phyloP scores from a whole-genome alignment of 2,113 vertebrate species.

The Prunella himalayana region DNA sequence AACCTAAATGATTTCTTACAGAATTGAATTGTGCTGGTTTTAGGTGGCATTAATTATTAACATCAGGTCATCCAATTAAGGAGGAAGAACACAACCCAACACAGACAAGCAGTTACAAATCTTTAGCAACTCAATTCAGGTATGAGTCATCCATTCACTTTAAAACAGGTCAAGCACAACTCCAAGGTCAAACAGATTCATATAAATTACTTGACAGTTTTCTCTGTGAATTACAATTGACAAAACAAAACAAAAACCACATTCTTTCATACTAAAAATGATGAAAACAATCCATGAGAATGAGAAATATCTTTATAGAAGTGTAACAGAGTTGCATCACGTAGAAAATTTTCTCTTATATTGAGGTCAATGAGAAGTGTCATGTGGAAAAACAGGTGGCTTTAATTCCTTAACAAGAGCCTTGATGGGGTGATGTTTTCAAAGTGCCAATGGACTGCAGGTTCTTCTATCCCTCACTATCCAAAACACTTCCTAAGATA shows the following conservation, averaged over 20 bases:
- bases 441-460: background rate
- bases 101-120: background rate
- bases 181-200: background rate
- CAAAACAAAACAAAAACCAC: background rate
- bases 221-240: background rate
- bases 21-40: background rate
- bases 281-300: background rate
- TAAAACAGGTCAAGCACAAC: background rate
- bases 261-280: background rate
- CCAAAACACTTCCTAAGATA: background rate
- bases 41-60: conserved; percentile 25
- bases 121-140: background rate
- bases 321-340: background rate
- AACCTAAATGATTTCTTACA: background rate
- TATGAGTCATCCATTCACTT: background rate
- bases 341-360: background rate
- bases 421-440: background rate
- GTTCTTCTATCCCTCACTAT: background rate
- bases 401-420: background rate
- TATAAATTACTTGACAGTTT: background rate
- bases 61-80: background rate
- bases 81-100: background rate
- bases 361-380: background rate
- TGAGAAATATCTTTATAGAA: background rate
- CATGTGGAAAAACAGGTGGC: background rate